Base-by-base conservation (phyloP, 2,888 invertebrate genomes). In the Toxonevra muliebris region DNA sequence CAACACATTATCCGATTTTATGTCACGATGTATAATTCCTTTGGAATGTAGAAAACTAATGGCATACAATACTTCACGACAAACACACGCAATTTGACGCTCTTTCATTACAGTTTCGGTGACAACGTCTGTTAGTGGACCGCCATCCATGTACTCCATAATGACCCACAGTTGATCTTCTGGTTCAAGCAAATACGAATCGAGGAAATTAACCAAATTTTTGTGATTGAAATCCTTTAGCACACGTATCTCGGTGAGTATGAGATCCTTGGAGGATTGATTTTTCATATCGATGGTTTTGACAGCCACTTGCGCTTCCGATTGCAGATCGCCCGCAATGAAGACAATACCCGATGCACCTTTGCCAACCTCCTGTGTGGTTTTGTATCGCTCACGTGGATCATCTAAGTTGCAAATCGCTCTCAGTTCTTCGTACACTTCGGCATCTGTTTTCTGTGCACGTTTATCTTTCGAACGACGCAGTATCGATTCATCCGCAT, bases 61-160 rank as follows among this genome's bases (percentile, higher is more conserved):
- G 1, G 96, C 98, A 82, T 93, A 91, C 5, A 98, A 86, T 54
- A 93, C 92, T 86, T 98, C 97, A 30, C 92, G 89, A 78, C 96
- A 94, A 8, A 98, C 96, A 2, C 97, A 95, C 0, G 98, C 97
- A 65, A 98, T 98, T 82, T 98, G 98, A 0, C 93, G 92, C 82
- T 98, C 97, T 78, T 96, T 95, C 94, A 98, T 95, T 9, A 97
- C 92, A 0, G 97, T 97, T 85, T 98, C 97, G 1, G 96, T 97
- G 48, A 98, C 98, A 0, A 98, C 97, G 81, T 98, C 97, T 0
- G 98, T 98, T 58, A 98, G 87, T 10, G 97, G 95, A 0, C 98
- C 98, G 8, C 98, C 96, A 76, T 96, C 94, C 69, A 98, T 88
- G 65, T 96, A 89, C 84, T 98, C 98, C 96, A 98, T 97, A 1